phyloP scores from a whole-genome alignment of 2,113 vertebrate genomes.

The Holacanthus passer region DNA sequence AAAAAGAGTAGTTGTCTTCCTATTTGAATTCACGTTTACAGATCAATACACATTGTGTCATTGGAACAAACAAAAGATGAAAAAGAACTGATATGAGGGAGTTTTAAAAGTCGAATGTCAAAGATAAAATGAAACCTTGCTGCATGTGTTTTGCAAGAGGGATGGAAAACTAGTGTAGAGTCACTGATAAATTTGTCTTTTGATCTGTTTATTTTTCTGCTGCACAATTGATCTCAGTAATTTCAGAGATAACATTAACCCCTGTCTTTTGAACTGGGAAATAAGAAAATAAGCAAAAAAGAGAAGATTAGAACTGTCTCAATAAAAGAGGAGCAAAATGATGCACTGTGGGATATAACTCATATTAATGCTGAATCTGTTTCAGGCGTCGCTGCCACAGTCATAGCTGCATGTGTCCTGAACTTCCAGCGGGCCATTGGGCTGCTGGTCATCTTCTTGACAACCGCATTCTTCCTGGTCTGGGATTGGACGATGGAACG shows the following conservation, averaged over 20 bases:
- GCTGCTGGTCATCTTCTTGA: constrained; percentile 85
- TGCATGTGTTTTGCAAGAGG: background rate
- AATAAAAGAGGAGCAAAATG: background rate
- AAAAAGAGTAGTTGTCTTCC: background rate
- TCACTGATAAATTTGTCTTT: background rate
- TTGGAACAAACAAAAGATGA: background rate
- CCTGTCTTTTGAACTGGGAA: background rate
- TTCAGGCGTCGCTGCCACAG: constrained; percentile 84
- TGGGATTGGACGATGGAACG: constrained; percentile 88
- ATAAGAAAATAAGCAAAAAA: no score
- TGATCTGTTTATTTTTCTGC: background rate
- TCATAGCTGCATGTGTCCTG: constrained; percentile 87
- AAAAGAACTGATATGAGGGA: background rate
- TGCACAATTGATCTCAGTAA: background rate
- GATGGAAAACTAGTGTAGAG: background rate
- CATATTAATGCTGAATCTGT: constrained; percentile 40
- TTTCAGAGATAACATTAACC: background rate
- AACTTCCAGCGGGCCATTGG: constrained; percentile 88
- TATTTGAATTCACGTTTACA: background rate
- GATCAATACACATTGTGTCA: background rate
- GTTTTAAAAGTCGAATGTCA: background rate
- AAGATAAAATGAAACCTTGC: background rate
- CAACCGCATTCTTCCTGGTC: constrained; percentile 84
- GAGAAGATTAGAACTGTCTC: background rate
- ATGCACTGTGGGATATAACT: constrained; percentile 8